phyloP scores from a whole-genome alignment of 1,140 invertebrate species.

The Papilio aristodemus region DNA sequence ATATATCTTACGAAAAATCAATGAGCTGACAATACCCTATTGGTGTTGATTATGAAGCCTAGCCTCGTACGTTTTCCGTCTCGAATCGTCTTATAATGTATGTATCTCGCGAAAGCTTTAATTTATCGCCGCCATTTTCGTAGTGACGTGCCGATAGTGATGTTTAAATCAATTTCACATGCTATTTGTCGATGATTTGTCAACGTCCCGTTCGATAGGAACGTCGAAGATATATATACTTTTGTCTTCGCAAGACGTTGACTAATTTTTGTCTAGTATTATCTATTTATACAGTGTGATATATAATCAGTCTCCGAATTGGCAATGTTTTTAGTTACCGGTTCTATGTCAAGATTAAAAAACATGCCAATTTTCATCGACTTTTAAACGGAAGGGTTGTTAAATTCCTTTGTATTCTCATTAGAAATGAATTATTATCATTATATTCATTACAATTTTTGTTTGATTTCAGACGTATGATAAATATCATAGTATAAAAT shows the following conservation, averaged over 20 bases:
- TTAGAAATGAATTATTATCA: too few species aligned
- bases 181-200: conserved; percentile 35
- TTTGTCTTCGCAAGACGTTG: conserved; percentile 23
- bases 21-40: neutral
- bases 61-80: conserved; percentile 12
- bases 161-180: conserved; percentile 29
- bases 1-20: too few species aligned
- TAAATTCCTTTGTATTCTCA: too few species aligned
- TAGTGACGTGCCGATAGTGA: conserved; percentile 29
- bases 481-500: too few species aligned
- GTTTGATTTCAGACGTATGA: too few species aligned
- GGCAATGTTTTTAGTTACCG: neutral
- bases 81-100: conserved; percentile 17
- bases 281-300: neutral
- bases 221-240: conserved; percentile 16
- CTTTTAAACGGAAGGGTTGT: too few species aligned
- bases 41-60: neutral
- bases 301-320: neutral
- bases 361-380: too few species aligned
- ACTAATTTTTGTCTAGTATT: conserved; percentile 19
- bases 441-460: too few species aligned
- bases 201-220: conserved; percentile 27
- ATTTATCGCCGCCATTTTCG: conserved; percentile 31
- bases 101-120: conserved; percentile 28
- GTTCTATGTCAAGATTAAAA: conserved; percentile 28